Evolutionary conservation across 2,113 vertebrate genomes (phyloP), one percentile per base, ranked within the genome.

Genomic region (Falcunculus frontatus): DNA sequence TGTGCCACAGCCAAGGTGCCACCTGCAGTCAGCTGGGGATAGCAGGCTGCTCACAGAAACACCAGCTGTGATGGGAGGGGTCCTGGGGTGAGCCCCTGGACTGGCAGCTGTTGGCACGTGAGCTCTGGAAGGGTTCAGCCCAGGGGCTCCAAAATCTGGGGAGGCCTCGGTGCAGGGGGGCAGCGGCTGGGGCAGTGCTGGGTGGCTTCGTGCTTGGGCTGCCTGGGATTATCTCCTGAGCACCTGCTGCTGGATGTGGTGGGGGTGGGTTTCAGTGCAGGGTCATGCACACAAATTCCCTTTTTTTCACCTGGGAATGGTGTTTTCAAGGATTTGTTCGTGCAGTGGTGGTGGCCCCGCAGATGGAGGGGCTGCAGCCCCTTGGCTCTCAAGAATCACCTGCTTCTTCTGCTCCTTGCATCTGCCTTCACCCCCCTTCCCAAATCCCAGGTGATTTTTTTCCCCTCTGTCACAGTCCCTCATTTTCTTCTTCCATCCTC

Each of bases 61-160:
- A 37, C 23, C 83, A 68, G 64, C 79, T 77, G 64, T 53, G 32
- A 15, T 16, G 41, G 55, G 73, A 74, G 46, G 55, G 29, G 20
- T 44, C 0, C 3, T 14, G 44, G 35, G 8, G 11, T 1, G 5
- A 49, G 84, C 37, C 50, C 22, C 52, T 9, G 18, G 70, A 13
- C 29, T 1, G 3, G 47, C 49, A 30, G 69, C 10, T 1, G 10
- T 33, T 32, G 13, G 39, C 32, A 5, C 1, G 2, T 1, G 7
- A 35, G 46, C 26, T 6, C 12, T 0, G 1, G 10, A 41, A 15
- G 44, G 30, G n/a, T 7, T 75, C 25, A 13, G 26, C 41, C 20
- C 20, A 25, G 26, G 25, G 41, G 15, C 27, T 18, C 10, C 46
- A 10, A 16, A 46, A 8, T 3, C 0, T 1, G 55, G 29, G 41